These are phyloP conservation scores for Gadopsis bispinosus DNA, from an alignment of 2,797 vertebrate genomes.

Conservation along the genomic window DNA sequence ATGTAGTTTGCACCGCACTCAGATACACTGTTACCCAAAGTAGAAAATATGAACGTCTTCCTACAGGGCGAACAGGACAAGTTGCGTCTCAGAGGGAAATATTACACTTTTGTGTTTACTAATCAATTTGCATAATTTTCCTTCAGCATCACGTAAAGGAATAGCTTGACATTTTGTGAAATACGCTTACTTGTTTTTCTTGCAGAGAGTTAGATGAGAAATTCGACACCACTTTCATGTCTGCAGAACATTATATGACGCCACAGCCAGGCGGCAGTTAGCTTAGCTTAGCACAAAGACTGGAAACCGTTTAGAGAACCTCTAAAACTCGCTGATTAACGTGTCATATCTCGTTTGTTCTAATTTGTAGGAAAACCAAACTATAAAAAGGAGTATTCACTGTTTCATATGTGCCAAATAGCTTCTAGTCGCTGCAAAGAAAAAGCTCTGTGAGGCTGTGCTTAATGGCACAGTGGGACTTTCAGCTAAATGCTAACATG, in stretches of 20 bases:
- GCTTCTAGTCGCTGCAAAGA: no score
- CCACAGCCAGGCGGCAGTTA: background rate
- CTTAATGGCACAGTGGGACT: no score
- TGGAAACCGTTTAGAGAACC: no score
- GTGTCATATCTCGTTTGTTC: no score
- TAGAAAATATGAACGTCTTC: background rate
- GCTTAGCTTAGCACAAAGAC: background rate
- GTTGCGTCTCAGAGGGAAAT: background rate
- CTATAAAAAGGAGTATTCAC: background rate
- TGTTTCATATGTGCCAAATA: no score
- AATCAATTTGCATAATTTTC: background rate
- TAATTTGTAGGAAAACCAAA: background rate
- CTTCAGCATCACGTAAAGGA: background rate
- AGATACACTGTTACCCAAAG: background rate
- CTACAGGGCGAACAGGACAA: no score
- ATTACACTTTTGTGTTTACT: background rate
- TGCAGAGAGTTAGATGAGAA: slow-evolving; percentile 17
- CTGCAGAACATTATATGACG: no score
- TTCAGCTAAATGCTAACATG: no score
- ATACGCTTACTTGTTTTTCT: background rate
- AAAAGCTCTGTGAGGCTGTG: no score
- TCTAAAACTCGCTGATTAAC: background rate
- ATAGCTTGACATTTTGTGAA: background rate
- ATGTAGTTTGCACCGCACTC: background rate
- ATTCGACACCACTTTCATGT: background rate